Conservation (phyloP, 2,113 vertebrate genomes). For the Amphilophus citrinellus region DNA sequence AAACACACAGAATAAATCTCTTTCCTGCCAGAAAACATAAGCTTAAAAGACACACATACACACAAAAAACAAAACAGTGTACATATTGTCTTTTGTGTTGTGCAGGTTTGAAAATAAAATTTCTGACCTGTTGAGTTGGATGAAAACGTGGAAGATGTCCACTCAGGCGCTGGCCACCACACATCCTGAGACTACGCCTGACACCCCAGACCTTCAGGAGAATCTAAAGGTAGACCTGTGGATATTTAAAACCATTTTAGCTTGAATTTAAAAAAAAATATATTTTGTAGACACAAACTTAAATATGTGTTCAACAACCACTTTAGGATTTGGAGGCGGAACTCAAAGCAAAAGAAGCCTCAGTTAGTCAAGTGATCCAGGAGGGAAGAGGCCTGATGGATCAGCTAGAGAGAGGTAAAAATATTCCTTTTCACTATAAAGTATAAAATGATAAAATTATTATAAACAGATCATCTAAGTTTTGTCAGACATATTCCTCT, state of each 20-base stretch:
- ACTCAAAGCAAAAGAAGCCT: conserved; percentile 77
- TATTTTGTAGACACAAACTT: neutral
- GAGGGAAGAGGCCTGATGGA: conserved; percentile 84
- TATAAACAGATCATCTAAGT: neutral
- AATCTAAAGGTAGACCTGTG: conserved; percentile 86
- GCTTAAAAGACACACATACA: neutral
- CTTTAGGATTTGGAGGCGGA: conserved; percentile 86
- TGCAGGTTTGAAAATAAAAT: conserved; percentile 87
- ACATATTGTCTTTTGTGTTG: neutral
- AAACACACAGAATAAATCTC: neutral
- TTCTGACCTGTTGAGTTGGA: conserved; percentile 85
- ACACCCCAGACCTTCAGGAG: conserved; percentile 82
- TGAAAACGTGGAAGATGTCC: conserved; percentile 84
- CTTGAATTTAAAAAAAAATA: neutral
- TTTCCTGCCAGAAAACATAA: neutral
- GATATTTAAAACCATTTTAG: neutral
- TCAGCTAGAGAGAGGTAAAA: conserved; percentile 89
- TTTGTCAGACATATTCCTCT: neutral
- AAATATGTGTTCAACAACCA: conserved; percentile 22
- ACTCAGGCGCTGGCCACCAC: conserved; percentile 83
- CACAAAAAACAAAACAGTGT: neutral
- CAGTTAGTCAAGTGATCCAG: conserved; percentile 79
- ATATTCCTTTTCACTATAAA: neutral
- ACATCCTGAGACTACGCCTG: conserved; percentile 84
- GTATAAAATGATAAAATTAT: neutral